Conservation (phyloP, 2,797 vertebrate species). For the Lophotriccus pileatus region DNA sequence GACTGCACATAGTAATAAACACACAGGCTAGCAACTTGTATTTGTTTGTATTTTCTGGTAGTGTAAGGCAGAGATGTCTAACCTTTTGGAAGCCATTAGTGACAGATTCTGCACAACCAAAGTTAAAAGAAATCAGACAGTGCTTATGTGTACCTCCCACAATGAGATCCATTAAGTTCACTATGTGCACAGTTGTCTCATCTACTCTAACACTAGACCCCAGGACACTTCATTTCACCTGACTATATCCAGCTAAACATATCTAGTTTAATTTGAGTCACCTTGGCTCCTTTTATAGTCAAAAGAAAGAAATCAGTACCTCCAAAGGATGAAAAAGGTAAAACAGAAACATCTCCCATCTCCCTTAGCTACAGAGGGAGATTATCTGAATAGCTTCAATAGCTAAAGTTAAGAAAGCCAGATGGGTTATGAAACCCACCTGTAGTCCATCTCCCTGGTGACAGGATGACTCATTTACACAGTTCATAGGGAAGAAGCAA, state of each 20-base stretch:
- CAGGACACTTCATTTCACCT: neutral
- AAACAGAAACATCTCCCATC: neutral
- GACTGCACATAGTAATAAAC: neutral
- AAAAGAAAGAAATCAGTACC: neutral
- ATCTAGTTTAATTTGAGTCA: neutral
- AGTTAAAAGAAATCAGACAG: neutral
- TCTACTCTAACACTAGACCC: neutral
- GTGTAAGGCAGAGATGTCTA: neutral
- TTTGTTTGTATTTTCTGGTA: neutral
- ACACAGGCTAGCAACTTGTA: neutral
- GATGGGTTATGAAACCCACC: neutral
- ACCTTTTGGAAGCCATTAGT: neutral
- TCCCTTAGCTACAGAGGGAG: neutral
- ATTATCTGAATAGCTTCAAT: neutral
- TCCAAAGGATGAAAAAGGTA: neutral
- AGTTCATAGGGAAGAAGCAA: neutral
- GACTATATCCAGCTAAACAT: neutral
- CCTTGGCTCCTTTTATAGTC: neutral
- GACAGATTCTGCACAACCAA: neutral
- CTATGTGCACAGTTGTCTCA: neutral
- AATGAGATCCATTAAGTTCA: neutral
- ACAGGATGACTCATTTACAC: neutral
- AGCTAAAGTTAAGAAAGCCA: neutral
- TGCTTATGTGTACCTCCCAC: neutral
- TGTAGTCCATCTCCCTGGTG: constrained; percentile 2